Evolutionary conservation across 2,888 invertebrate species (phyloP), one percentile per base, ranked within the genome.

Genomic region (Autographa pulchrina): DNA sequence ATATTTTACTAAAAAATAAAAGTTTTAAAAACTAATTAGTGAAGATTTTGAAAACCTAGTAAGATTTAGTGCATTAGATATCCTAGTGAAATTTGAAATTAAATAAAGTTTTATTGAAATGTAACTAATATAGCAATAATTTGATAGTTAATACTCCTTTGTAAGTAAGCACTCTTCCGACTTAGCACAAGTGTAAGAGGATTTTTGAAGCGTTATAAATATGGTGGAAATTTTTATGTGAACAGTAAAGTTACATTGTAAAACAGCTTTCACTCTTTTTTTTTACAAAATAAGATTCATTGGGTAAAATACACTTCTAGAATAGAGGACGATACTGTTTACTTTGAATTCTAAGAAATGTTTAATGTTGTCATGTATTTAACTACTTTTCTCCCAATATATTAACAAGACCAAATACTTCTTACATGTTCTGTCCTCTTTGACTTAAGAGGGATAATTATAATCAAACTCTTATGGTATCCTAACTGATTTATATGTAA

Each of bases 1-100:
- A 88, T 92, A 92, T 92, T 92, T 92, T 91, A 92, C 80, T 92
- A 92, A 91, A 89, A 85, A 84, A 84, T 86, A 85, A 85, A 88
- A 90, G 90, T 88, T 83, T 83, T 80, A 80, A 86, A 90, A 89
- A 88, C 83, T 87, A 88, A 88, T 85, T 90, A 89, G 88, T 87
- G 78, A 85, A 86, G 72, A 78, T 83, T 80, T 85, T 86, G 85
- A 88, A 86, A 89, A 90, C 86, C 89, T 91, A 91, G 89, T 88
- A 88, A 86, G 83, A 86, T 77, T 85, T 91, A 91, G 90, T 77
- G 89, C 88, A 87, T 90, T 93, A 92, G 89, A 87, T 89, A 88
- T 76, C 82, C 88, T 91, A 93, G 92, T 87, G 86, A 85, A 82
- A 83, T 90, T 92, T 84, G 83, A 88, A 90, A 89, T 88, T 86